Conservation (phyloP, 2,888 invertebrate species). For the Drosophila parthenogenetica region DNA sequence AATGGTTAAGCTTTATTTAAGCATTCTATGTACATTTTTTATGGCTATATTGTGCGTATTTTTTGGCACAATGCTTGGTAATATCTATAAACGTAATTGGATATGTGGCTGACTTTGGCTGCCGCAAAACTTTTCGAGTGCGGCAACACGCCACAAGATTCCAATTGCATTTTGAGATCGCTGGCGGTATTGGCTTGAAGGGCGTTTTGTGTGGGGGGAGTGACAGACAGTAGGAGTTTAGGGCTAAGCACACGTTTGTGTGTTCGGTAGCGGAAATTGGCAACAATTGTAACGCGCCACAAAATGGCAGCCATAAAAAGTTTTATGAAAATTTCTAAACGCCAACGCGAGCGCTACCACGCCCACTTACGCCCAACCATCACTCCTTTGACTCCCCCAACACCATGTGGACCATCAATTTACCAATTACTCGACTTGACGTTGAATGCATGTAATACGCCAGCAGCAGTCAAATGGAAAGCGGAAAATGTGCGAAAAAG, state of each 20-base stretch:
- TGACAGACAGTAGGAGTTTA: background rate
- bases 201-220: too few species aligned
- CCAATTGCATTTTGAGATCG: conserved; percentile 35
- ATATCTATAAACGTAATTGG: conserved; percentile 82
- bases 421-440: conserved; percentile 71
- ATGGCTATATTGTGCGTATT: conserved; percentile 73
- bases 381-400: background rate
- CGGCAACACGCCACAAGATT: conserved; percentile 33
- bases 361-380: background rate
- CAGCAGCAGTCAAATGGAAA: conserved; percentile 3
- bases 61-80: conserved; percentile 63
- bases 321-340: conserved; percentile 80
- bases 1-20: conserved; percentile 64
- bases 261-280: conserved; percentile 67
- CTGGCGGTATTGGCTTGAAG: too few species aligned
- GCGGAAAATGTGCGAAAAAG: background rate
- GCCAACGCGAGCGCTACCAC: conserved; percentile 30
- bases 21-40: conserved; percentile 62
- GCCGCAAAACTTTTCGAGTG: conserved; percentile 43
- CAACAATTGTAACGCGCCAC: conserved; percentile 79
- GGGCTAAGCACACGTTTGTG: conserved; percentile 50
- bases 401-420: conserved; percentile 67
- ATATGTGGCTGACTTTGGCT: conserved; percentile 69
- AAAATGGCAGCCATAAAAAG: conserved; percentile 81
- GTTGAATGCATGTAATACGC: conserved; percentile 58